Evolutionary conservation across 64 coral and sea anemone genomes (phyloP).

Genomic region (Platygyra sinensis): DNA sequence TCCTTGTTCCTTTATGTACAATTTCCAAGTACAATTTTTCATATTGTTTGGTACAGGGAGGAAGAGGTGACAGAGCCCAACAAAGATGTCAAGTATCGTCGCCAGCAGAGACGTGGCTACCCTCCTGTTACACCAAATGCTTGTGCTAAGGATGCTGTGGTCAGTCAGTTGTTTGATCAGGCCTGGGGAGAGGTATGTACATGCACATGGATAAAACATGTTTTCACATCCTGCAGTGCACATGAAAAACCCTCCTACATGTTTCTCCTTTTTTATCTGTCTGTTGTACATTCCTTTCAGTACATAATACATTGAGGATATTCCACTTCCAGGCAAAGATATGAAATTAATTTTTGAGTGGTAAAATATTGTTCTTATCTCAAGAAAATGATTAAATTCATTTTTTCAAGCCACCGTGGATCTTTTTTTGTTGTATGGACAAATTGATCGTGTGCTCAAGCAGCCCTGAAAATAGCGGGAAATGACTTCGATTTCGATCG

Average conservation of each 20-base stretch:
- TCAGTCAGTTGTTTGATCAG: conserved; percentile 93
- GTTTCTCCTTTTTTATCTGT: not conserved
- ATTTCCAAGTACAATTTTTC: not conserved
- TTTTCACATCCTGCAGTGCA: not conserved
- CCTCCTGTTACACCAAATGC: conserved; percentile 98
- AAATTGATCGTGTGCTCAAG: too few species aligned
- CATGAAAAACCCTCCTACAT: not conserved
- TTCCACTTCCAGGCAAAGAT: too few species aligned
- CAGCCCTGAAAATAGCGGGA: too few species aligned
- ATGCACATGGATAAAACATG: too few species aligned
- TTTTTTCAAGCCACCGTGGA: too few species aligned
- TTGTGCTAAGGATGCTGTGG: conserved; percentile 90
- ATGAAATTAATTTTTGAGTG: too few species aligned
- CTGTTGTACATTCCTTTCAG: too few species aligned
- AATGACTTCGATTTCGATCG: too few species aligned
- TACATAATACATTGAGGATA: too few species aligned
- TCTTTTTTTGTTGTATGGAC: too few species aligned
- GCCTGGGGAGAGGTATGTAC: conserved; percentile 88
- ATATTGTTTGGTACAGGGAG: conserved; percentile 46
- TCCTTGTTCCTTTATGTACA: not conserved
- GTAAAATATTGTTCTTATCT: too few species aligned
- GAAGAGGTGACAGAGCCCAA: conserved; percentile 44
- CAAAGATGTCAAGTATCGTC: conserved; percentile 38
- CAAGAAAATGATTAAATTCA: too few species aligned
- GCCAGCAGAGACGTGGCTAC: conserved; percentile 67